phyloP scores from a whole-genome alignment of 2,797 vertebrate species.

The Triplophysa bombifrons region DNA sequence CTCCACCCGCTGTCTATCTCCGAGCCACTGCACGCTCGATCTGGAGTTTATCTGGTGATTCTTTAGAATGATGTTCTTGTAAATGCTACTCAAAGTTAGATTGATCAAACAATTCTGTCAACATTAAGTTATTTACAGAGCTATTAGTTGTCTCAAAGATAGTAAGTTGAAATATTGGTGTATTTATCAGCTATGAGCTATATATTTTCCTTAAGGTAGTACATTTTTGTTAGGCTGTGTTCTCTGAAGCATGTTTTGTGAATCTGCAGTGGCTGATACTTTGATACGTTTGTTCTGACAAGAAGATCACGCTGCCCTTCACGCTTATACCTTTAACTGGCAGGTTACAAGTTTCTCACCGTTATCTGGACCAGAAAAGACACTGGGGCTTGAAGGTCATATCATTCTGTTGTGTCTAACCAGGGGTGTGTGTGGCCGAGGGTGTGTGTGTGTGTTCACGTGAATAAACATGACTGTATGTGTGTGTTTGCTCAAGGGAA shows the following conservation, averaged over 20 bases:
- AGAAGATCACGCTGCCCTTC: constrained; percentile 42
- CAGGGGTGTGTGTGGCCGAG: constrained; percentile 55
- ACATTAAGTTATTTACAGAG: no score
- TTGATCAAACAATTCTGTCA: not conserved
- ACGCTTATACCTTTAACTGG: constrained; percentile 57
- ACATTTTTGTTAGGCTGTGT: constrained; percentile 4
- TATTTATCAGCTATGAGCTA: no score
- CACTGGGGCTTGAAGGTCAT: constrained; percentile 69
- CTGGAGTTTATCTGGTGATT: constrained; percentile 1
- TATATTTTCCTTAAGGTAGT: not conserved
- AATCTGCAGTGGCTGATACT: not conserved
- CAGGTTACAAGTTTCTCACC: constrained; percentile 61
- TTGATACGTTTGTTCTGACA: constrained; percentile 38
- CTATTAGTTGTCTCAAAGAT: no score
- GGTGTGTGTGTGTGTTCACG: constrained; percentile 31
- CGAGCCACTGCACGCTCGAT: not conserved
- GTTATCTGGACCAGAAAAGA: constrained; percentile 65
- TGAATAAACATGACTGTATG: constrained; percentile 29
- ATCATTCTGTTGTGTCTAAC: constrained; percentile 63
- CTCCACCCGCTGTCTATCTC: constrained; percentile 55
- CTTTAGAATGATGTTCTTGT: constrained; percentile 45
- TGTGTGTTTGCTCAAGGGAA: constrained; percentile 51
- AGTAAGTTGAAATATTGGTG: no score
- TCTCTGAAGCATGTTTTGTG: not conserved
- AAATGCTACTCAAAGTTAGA: constrained; percentile 68